Conservation (phyloP, 53 echinoderm and acorn worm species). For the Mesocentrotus franciscanus region DNA sequence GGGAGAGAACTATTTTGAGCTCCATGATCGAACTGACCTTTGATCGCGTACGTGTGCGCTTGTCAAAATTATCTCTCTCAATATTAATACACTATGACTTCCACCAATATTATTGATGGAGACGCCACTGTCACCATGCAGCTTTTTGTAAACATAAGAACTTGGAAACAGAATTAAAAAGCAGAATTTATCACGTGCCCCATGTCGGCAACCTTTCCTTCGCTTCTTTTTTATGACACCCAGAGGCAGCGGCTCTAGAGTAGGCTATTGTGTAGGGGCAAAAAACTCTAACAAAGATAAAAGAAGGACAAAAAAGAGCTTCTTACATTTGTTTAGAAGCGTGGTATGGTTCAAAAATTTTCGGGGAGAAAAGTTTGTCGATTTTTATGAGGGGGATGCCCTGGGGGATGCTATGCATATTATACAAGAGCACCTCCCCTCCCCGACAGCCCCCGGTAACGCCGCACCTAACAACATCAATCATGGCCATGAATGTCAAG, state of each 20-base stretch:
- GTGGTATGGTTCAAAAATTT: too few relatives aligned
- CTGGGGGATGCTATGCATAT: neutral
- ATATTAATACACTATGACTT: too few relatives aligned
- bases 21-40: too few relatives aligned
- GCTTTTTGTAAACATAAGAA: neutral
- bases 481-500: conserved; percentile 19
- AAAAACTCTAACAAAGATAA: too few relatives aligned
- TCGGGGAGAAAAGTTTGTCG: neutral
- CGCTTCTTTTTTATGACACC: neutral
- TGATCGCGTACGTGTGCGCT: too few relatives aligned
- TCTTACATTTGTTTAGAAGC: too few relatives aligned
- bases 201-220: neutral
- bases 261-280: too few relatives aligned
- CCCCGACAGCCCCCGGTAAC: neutral
- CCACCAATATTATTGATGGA: too few relatives aligned
- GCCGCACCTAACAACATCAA: neutral
- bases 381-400: neutral
- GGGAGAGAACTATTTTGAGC: too few relatives aligned
- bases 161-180: neutral
- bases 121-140: too few relatives aligned
- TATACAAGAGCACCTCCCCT: neutral
- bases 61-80: too few relatives aligned
- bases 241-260: neutral
- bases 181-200: neutral
- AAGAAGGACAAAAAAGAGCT: too few relatives aligned